A percentile compares a stretch with the other conserved stretches of the same genome.
These are phyloP conservation scores for Drosophila teissieri DNA, from an alignment of 1,140 invertebrate genomes.

Conservation along the genomic window DNA sequence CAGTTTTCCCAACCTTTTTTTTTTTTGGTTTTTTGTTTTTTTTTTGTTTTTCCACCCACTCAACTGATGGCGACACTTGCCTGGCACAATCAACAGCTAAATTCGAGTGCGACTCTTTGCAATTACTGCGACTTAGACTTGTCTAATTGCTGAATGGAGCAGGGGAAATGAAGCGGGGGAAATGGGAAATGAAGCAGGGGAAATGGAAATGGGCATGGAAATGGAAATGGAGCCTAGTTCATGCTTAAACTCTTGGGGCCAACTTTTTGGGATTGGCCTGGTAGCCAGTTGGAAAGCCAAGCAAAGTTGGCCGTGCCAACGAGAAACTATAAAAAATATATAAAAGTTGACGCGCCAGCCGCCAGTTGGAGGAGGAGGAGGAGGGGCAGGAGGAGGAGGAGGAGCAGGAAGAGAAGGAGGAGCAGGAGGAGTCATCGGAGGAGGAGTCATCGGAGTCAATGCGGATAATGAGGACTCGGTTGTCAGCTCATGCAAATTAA, in stretches of 20 bases:
- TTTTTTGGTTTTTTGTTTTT: too few relatives aligned
- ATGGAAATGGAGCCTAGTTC: not conserved
- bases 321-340: constrained; percentile 42
- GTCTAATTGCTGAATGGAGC: constrained; percentile 60
- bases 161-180: not conserved
- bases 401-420: too few relatives aligned
- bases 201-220: not conserved
- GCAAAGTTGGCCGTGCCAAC: constrained; percentile 29
- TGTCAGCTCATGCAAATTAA: constrained; percentile 75
- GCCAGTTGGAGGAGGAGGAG: constrained; percentile 10
- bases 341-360: constrained; percentile 10
- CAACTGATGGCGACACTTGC: constrained; percentile 26
- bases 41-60: not conserved
- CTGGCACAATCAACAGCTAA: constrained; percentile 61
- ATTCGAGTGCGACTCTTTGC: constrained; percentile 59
- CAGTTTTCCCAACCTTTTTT: not conserved
- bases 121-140: constrained; percentile 74
- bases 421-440: too few relatives aligned
- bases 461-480: constrained; percentile 64
- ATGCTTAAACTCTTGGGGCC: not conserved
- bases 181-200: not conserved
- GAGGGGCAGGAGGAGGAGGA: too few relatives aligned
- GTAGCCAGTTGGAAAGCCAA: not conserved
- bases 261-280: constrained; percentile 30
- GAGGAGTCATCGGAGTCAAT: constrained; percentile 40